These are phyloP conservation scores for Chamaetylas fuelleborni DNA, from an alignment of 2,113 vertebrate genomes.

Conservation along the genomic window DNA sequence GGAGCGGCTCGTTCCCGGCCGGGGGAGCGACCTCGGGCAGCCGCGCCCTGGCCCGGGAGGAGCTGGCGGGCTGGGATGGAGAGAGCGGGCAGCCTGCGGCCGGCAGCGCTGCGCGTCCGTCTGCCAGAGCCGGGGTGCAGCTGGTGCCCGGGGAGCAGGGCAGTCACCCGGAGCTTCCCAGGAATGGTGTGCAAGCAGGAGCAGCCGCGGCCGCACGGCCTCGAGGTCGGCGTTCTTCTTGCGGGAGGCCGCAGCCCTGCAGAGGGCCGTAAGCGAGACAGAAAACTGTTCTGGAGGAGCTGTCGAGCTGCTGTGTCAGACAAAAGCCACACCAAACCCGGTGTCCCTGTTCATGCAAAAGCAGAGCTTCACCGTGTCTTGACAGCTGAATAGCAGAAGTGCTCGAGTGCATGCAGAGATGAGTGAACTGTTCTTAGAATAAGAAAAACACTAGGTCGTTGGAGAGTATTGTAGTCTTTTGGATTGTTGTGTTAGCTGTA, in stretches of 20 bases:
- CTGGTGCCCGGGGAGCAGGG: rapidly evolving
- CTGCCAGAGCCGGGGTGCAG: rapidly evolving
- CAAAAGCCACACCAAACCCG: rapidly evolving
- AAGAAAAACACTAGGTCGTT: not conserved
- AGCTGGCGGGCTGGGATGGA: rapidly evolving
- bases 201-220: rapidly evolving
- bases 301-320: not conserved
- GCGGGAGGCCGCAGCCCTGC: not conserved
- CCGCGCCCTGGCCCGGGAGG: not conserved
- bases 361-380: rapidly evolving
- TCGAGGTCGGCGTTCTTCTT: not conserved
- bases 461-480: too few relatives aligned
- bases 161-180: too few relatives aligned
- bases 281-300: not conserved
- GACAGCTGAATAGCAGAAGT: not conserved
- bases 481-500: not conserved
- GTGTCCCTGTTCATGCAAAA: not conserved
- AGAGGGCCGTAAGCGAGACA: rapidly evolving
- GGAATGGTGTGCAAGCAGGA: rapidly evolving
- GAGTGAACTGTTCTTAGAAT: not conserved
- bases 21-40: not conserved
- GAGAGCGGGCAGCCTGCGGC: rapidly evolving
- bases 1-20: rapidly evolving
- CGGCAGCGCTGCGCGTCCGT: rapidly evolving
- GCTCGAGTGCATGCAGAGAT: rapidly evolving